Conservation (phyloP, 2,113 vertebrate species). For the Odocoileus virginianus region DNA sequence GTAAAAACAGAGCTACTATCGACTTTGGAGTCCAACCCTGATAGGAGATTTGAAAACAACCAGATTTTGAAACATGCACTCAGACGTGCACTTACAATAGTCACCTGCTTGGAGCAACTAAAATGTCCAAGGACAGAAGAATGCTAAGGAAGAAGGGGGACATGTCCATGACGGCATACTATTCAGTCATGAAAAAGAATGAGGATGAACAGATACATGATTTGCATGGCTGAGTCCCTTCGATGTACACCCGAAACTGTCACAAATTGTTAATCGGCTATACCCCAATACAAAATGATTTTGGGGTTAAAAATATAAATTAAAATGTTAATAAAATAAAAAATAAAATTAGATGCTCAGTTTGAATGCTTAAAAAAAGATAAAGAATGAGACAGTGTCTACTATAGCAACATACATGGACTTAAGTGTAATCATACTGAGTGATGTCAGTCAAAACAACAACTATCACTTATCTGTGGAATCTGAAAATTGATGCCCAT, state of each 20-base stretch:
- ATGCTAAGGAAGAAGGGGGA: neutral
- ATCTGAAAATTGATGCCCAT: neutral
- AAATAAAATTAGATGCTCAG: neutral
- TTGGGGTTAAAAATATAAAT: neutral
- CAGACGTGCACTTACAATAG: neutral
- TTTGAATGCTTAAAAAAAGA: neutral
- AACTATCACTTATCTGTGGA: neutral
- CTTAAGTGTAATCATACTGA: neutral
- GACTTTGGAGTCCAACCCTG: neutral
- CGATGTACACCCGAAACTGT: neutral
- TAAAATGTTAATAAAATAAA: neutral
- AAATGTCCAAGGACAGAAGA: neutral
- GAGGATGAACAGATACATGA: neutral
- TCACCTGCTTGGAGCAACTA: neutral
- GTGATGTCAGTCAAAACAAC: neutral
- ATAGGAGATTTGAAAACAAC: neutral
- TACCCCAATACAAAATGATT: neutral
- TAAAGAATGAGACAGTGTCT: neutral
- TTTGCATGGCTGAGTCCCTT: neutral
- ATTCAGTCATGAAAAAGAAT: neutral
- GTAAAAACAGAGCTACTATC: neutral
- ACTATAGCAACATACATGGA: neutral
- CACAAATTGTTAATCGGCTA: neutral
- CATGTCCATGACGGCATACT: neutral
- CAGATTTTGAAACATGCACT: neutral